Percentiles rank a stretch among this genome's conserved stretches.
phyloP scores from a whole-genome alignment of 2,888 invertebrate species.

The Selenia dentaria region DNA sequence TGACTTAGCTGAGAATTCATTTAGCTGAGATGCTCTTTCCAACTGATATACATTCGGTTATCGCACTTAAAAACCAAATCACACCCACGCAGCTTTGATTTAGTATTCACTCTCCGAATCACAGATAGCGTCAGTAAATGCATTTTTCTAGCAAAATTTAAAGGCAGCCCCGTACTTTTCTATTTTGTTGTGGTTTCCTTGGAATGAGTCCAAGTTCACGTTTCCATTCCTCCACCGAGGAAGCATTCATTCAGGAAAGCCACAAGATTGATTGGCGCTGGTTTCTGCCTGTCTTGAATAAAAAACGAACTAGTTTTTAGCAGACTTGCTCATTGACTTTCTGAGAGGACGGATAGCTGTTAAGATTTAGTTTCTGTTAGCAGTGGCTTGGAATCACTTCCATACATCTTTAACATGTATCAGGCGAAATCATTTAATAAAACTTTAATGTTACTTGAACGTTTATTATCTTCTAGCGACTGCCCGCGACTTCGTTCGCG shows the following conservation, averaged over 20 bases:
- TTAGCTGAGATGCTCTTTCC: too few species aligned
- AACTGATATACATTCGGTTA: too few species aligned
- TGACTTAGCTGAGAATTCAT: too few species aligned
- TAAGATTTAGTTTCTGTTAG: constrained; percentile 4
- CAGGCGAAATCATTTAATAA: too few species aligned
- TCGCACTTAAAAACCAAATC: too few species aligned
- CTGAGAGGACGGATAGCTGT: constrained; percentile 35
- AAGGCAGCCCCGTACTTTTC: constrained; percentile 26
- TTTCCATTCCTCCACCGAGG: constrained; percentile 28
- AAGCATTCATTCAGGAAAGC: constrained; percentile 33
- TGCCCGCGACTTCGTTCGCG: too few species aligned
- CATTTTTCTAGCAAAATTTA: constrained; percentile 29
- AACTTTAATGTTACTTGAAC: too few species aligned
- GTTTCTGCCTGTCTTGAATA: constrained; percentile 34
- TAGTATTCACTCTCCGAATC: constrained; percentile 10
- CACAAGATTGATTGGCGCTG: constrained; percentile 37
- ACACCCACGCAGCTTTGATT: constrained; percentile 15
- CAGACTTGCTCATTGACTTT: constrained; percentile 41
- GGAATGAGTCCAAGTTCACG: constrained; percentile 30
- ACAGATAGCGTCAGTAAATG: constrained; percentile 22
- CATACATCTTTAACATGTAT: too few species aligned
- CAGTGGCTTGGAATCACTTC: not conserved
- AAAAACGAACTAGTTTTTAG: constrained; percentile 36
- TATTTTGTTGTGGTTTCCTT: constrained; percentile 32
- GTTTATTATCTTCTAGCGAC: too few species aligned